A percentile compares a stretch with the other conserved stretches of the same genome.
phyloP scores from a whole-genome alignment of 2,888 invertebrate species.

The Abscondita cerata region DNA sequence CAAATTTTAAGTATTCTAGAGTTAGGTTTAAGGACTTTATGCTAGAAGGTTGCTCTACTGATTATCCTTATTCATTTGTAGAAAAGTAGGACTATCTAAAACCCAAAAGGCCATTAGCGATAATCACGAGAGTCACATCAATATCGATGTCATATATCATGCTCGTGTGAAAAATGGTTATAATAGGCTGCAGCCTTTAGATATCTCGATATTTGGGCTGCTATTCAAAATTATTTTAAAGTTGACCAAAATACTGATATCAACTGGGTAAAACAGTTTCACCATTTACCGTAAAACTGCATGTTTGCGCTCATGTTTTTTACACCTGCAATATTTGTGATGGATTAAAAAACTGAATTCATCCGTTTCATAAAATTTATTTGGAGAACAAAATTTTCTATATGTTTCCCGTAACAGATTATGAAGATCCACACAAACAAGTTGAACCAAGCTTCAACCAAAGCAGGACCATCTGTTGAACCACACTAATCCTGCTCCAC shows the following conservation, averaged over 20 bases:
- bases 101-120: too few relatives aligned
- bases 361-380: neutral
- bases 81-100: conserved; percentile 42
- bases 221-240: too few relatives aligned
- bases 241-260: too few relatives aligned
- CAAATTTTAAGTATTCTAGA: conserved; percentile 32
- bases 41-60: conserved; percentile 24
- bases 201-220: too few relatives aligned
- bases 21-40: conserved; percentile 27
- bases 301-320: neutral
- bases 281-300: neutral
- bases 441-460: neutral
- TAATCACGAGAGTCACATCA: too few relatives aligned
- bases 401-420: conserved; percentile 3
- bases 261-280: too few relatives aligned
- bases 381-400: neutral
- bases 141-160: too few relatives aligned
- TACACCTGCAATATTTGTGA: neutral
- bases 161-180: too few relatives aligned
- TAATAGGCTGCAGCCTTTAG: too few relatives aligned
- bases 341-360: neutral
- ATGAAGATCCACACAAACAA: neutral
- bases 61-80: conserved; percentile 41
- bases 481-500: neutral
- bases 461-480: neutral